Evolutionary conservation across 2,797 vertebrate species (phyloP).

Genomic region (Iguana delicatissima): DNA sequence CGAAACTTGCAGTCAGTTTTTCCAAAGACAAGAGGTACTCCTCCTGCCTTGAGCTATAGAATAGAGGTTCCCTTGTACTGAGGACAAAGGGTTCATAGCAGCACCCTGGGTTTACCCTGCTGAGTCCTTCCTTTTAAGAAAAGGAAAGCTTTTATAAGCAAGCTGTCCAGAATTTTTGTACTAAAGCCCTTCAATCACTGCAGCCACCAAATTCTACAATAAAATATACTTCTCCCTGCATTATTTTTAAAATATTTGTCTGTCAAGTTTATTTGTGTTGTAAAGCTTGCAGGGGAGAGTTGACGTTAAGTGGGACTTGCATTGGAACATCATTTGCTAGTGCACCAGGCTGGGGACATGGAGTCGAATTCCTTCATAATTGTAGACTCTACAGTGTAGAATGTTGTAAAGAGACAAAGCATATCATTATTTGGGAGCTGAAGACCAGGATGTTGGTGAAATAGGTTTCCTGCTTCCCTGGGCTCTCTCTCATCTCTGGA

Average conservation of each 20-base stretch:
- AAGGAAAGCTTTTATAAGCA: not conserved
- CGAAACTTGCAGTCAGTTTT: not conserved
- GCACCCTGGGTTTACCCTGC: not conserved
- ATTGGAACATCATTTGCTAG: not conserved
- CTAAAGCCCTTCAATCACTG: not conserved
- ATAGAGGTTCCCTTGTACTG: not conserved
- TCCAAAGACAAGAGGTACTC: not conserved
- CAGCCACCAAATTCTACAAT: constrained; percentile 5
- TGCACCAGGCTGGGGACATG: not conserved
- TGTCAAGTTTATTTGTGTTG: not conserved
- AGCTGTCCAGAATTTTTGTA: not conserved
- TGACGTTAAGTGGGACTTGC: not conserved
- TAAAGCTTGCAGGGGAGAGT: not conserved
- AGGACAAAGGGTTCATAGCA: not conserved
- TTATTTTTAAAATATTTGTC: constrained; percentile 3
- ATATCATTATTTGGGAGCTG: not conserved
- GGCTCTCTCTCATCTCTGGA: not conserved
- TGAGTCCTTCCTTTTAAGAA: not conserved
- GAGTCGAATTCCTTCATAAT: not conserved
- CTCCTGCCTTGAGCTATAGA: not conserved
- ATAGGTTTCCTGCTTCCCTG: not conserved
- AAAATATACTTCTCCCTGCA: constrained; percentile 5
- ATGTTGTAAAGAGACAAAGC: not conserved
- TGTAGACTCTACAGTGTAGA: not conserved
- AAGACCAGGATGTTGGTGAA: not conserved